These are phyloP conservation scores for Melieria crassipennis DNA, from an alignment of 2,888 invertebrate genomes.

Conservation along the genomic window DNA sequence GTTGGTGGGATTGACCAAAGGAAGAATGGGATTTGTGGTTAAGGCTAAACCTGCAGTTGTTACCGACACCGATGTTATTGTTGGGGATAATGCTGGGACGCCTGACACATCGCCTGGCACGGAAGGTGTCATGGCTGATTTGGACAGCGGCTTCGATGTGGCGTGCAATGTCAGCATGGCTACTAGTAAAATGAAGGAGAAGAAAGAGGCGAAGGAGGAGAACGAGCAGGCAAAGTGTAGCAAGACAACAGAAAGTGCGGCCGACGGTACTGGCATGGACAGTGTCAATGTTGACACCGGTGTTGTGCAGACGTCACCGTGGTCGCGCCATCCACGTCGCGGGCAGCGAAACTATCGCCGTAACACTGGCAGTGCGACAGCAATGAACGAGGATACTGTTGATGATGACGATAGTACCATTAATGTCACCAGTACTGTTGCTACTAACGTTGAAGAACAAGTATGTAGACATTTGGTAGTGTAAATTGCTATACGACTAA, in stretches of 20 bases:
- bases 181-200: too few species aligned
- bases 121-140: not conserved
- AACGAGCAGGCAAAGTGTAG: not conserved
- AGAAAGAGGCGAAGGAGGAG: not conserved
- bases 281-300: not conserved
- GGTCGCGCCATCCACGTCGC: constrained; percentile 14
- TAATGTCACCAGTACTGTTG: too few species aligned
- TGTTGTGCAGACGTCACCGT: not conserved
- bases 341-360: constrained; percentile 22
- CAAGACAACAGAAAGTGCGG: not conserved
- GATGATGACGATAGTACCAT: not conserved
- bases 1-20: not conserved
- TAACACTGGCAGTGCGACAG: not conserved
- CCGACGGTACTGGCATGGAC: not conserved
- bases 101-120: not conserved
- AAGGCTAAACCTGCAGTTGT: not conserved
- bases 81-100: not conserved
- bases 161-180: not conserved
- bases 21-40: not conserved
- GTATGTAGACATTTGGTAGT: too few species aligned
- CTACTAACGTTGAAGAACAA: too few species aligned
- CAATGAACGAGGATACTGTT: not conserved
- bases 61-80: not conserved
- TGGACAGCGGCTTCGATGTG: constrained; percentile 7
- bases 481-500: too few species aligned